Evolutionary conservation across 1,140 invertebrate species (phyloP).

Genomic region (Proales similis): DNA sequence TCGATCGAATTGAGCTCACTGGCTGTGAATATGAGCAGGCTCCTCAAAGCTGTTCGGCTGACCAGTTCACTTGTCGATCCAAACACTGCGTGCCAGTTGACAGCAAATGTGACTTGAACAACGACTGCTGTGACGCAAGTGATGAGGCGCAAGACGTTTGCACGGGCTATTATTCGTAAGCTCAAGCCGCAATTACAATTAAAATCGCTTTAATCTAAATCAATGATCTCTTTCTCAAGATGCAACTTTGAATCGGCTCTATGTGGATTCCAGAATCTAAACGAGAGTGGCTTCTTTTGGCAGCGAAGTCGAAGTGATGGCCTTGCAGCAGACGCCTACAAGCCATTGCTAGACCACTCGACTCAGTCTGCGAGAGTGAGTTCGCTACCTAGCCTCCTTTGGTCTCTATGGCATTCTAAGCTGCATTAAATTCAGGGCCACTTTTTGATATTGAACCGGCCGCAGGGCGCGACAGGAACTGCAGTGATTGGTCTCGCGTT

Average conservation of each 20-base stretch:
- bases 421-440: slow-evolving; percentile 7
- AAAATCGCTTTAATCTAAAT: background rate
- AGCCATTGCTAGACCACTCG: slow-evolving; percentile 24
- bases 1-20: slow-evolving; percentile 45
- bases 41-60: slow-evolving; percentile 32
- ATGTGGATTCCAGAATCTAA: slow-evolving; percentile 2
- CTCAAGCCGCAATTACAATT: background rate
- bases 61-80: slow-evolving; percentile 10
- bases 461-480: background rate
- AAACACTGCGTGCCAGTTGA: slow-evolving; percentile 40
- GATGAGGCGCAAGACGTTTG: slow-evolving; percentile 45
- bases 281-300: slow-evolving; percentile 31
- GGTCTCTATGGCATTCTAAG: background rate
- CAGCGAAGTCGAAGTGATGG: slow-evolving; percentile 7
- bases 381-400: background rate
- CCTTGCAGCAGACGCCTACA: background rate
- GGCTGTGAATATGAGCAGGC: slow-evolving; percentile 42
- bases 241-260: slow-evolving; percentile 32
- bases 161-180: slow-evolving; percentile 17
- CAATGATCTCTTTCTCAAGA: slow-evolving; percentile 1
- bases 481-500: slow-evolving; percentile 19
- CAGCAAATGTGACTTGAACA: slow-evolving; percentile 45
- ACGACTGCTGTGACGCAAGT: slow-evolving; percentile 44
- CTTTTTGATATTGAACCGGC: background rate
- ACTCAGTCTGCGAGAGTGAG: slow-evolving; percentile 1